Evolutionary conservation across 1,140 invertebrate species (phyloP).

Genomic region (Drosophila seguyi): DNA sequence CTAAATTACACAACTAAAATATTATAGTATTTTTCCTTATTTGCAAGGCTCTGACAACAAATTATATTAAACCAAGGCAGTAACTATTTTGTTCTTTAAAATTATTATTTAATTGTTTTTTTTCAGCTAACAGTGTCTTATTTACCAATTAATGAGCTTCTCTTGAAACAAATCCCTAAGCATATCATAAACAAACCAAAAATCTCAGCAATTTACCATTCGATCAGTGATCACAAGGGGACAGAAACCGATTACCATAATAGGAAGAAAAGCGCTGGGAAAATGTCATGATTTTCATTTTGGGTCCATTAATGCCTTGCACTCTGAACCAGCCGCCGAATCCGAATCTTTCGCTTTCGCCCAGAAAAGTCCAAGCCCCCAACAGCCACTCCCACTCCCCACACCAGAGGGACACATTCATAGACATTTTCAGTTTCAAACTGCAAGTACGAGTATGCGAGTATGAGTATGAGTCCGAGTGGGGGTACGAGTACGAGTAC

Average conservation of each 20-base stretch:
- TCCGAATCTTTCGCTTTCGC: constrained; percentile 72
- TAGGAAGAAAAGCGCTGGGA: constrained; percentile 44
- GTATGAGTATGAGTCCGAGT: constrained; percentile 11
- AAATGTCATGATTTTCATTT: constrained; percentile 78
- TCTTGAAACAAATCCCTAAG: constrained; percentile 3
- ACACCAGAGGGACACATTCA: constrained; percentile 49
- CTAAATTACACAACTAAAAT: neutral
- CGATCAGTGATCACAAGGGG: constrained; percentile 36
- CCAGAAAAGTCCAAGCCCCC: constrained; percentile 34
- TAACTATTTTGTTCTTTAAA: neutral
- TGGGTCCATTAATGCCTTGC: constrained; percentile 74
- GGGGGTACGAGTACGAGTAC: constrained; percentile 17
- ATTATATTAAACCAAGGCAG: neutral
- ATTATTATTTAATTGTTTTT: no score
- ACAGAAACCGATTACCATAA: constrained; percentile 63
- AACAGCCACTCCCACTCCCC: constrained; percentile 72
- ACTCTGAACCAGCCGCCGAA: constrained; percentile 75
- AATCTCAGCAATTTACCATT: constrained; percentile 30
- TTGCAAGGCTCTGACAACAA: neutral
- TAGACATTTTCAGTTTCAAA: constrained; percentile 75
- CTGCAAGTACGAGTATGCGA: constrained; percentile 11
- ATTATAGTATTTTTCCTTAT: neutral
- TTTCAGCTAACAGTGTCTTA: no score
- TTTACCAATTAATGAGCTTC: neutral
- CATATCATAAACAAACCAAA: constrained; percentile 20